A percentile compares a stretch with the other conserved stretches of the same genome.
These are phyloP conservation scores for Bellardia bayeri DNA, from an alignment of 2,888 invertebrate genomes.

Conservation along the genomic window DNA sequence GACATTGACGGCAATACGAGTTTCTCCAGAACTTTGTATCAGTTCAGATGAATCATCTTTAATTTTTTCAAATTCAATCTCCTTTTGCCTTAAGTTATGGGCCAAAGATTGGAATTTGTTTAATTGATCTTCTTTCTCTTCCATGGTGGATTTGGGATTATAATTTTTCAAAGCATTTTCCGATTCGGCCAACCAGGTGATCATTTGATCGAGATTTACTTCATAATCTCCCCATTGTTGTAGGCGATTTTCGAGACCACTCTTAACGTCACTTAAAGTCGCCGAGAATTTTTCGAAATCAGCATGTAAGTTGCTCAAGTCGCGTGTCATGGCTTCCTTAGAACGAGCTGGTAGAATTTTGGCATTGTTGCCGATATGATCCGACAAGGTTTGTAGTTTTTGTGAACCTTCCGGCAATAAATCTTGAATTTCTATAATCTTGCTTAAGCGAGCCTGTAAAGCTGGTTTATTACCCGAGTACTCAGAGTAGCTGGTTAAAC, in stretches of 20 bases:
- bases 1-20: constrained; percentile 93
- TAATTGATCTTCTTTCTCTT: constrained; percentile 95
- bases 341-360: constrained; percentile 91
- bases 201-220: constrained; percentile 91
- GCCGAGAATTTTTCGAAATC: constrained; percentile 93
- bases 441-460: constrained; percentile 91
- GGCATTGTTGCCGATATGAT: constrained; percentile 89
- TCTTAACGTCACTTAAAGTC: constrained; percentile 90
- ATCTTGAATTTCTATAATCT: constrained; percentile 92
- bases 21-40: constrained; percentile 93
- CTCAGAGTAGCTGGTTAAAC: constrained; percentile 92
- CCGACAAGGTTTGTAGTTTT: constrained; percentile 90
- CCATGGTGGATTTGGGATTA: constrained; percentile 91
- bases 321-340: constrained; percentile 93
- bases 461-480: constrained; percentile 94
- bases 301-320: constrained; percentile 91
- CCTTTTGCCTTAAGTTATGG: constrained; percentile 91
- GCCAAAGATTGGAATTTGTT: constrained; percentile 94
- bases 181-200: constrained; percentile 93
- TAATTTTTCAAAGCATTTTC: constrained; percentile 94
- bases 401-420: constrained; percentile 90
- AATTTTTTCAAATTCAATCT: constrained; percentile 93
- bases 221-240: constrained; percentile 97
- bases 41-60: constrained; percentile 94
- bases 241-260: constrained; percentile 92